A percentile compares a stretch with the other conserved stretches of the same genome.
Conservation (phyloP, 1,140 invertebrate genomes). For the Agraylea sexmaculata region DNA sequence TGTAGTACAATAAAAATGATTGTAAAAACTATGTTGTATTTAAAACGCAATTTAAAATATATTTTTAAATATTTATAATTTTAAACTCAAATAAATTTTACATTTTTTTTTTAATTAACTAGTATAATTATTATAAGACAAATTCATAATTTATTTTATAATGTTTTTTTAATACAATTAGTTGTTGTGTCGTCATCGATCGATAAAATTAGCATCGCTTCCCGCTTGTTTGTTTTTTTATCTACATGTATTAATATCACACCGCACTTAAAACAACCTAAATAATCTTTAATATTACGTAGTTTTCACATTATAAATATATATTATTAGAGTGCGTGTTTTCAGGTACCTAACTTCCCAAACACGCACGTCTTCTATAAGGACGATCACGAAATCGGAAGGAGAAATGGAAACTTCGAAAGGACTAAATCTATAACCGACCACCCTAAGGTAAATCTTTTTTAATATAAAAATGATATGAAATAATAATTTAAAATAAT, state of each 20-base stretch:
- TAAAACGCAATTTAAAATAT: background rate
- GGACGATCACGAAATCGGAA: conserved; percentile 33
- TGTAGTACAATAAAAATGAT: background rate
- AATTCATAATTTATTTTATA: background rate
- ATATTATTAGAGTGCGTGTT: conserved; percentile 11
- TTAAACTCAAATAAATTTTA: too few relatives aligned
- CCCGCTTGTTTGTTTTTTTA: background rate
- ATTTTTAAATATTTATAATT: background rate
- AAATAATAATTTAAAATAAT: too few relatives aligned
- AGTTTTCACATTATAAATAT: background rate
- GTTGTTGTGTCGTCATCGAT: background rate
- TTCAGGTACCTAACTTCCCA: conserved; percentile 38
- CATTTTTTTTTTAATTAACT: too few relatives aligned
- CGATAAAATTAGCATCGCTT: background rate
- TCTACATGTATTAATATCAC: background rate
- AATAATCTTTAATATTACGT: too few relatives aligned
- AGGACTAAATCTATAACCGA: conserved; percentile 25
- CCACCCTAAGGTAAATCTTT: conserved; percentile 36
- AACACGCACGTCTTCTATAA: conserved; percentile 42
- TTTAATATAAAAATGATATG: background rate
- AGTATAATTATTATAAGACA: too few relatives aligned
- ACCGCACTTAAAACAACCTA: too few relatives aligned
- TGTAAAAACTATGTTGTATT: background rate
- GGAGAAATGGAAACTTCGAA: conserved; percentile 26
- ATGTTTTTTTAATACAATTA: background rate